These are phyloP conservation scores for Pituophis catenifer DNA, from an alignment of 2,113 vertebrate genomes.

Conservation along the genomic window DNA sequence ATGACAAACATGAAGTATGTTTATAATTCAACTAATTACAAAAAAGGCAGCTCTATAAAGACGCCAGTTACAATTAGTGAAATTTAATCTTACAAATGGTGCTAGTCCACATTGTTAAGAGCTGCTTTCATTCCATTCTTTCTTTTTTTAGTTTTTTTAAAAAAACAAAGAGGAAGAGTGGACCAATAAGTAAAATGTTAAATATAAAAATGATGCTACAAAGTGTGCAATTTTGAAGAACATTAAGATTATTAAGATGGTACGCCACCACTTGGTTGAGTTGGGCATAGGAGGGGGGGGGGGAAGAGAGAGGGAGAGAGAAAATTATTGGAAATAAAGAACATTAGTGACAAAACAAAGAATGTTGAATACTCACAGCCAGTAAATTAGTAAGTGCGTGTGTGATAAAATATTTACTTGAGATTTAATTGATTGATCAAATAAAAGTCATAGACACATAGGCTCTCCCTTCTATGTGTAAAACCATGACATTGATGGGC, in stretches of 20 bases:
- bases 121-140: background rate
- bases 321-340: too few species aligned
- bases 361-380: too few species aligned
- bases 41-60: background rate
- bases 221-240: background rate
- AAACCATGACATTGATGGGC: too few species aligned
- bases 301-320: too few species aligned
- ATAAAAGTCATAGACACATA: too few species aligned
- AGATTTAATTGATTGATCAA: too few species aligned
- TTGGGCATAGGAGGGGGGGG: too few species aligned
- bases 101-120: background rate
- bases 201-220: background rate
- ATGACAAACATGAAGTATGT: background rate
- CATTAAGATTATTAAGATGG: background rate
- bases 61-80: background rate
- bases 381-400: too few species aligned
- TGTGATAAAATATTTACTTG: background rate
- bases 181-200: background rate
- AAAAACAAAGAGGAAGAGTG: background rate
- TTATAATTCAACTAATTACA: slow-evolving; percentile 24
- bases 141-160: background rate
- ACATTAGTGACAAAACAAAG: too few species aligned
- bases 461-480: too few species aligned
- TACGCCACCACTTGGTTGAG: too few species aligned
- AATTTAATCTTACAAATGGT: background rate